Percentiles rank a stretch among this genome's conserved stretches.
Conservation (phyloP, 2,113 vertebrate genomes). For the Hipposideros armiger region DNA sequence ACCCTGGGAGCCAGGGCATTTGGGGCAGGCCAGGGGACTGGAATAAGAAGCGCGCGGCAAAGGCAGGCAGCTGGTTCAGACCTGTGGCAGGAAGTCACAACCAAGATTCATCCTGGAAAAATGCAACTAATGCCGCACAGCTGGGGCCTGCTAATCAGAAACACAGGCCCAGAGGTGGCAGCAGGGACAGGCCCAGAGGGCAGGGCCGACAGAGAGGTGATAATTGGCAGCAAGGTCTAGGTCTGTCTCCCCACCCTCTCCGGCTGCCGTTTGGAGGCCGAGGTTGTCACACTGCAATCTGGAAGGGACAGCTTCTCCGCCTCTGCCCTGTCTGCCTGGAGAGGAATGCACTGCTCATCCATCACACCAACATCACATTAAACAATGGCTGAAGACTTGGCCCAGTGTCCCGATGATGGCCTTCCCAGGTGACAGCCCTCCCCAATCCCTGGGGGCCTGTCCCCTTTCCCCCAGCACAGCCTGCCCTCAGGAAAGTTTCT, state of each 20-base stretch:
- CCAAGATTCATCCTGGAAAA: slow-evolving; percentile 85
- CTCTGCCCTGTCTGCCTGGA: not conserved
- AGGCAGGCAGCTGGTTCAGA: slow-evolving; percentile 78
- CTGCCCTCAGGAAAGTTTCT: not conserved
- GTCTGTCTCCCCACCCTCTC: slow-evolving; percentile 57
- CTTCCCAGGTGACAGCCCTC: not conserved
- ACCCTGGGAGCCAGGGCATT: slow-evolving; percentile 30
- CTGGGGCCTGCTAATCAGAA: slow-evolving; percentile 82
- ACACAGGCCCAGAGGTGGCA: slow-evolving; percentile 83
- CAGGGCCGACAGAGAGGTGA: slow-evolving; percentile 76
- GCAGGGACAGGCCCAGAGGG: slow-evolving; percentile 76
- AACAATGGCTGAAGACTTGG: not conserved
- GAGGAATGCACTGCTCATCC: not conserved
- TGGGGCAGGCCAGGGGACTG: slow-evolving; percentile 49
- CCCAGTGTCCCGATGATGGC: not conserved
- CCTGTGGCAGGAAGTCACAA: slow-evolving; percentile 83
- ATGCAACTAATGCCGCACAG: slow-evolving; percentile 82
- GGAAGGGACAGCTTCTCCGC: not conserved
- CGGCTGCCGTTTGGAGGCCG: slow-evolving; percentile 73
- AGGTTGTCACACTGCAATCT: not conserved
- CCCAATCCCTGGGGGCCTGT: not conserved
- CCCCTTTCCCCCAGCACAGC: not conserved
- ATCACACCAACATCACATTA: not conserved
- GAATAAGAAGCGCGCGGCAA: slow-evolving; percentile 67
- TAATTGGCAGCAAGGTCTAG: slow-evolving; percentile 76